Evolutionary conservation across 2,888 invertebrate species (phyloP).

Genomic region (Diarsia dahlii): DNA sequence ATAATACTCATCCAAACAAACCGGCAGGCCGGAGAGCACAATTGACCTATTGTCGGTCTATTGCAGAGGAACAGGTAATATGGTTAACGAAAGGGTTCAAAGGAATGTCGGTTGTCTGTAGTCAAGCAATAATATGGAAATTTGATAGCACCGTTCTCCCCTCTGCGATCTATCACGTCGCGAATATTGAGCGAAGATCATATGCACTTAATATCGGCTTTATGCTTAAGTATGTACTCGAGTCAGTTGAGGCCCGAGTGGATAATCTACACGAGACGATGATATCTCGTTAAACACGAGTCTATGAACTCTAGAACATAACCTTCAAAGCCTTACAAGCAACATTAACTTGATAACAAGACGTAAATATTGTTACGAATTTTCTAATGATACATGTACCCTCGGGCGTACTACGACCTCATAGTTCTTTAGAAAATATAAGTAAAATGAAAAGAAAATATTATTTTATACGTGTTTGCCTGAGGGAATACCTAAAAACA

Average conservation of each 20-base stretch:
- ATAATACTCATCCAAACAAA: too few species aligned
- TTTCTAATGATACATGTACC: conserved; percentile 31
- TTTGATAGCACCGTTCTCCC: conserved; percentile 8
- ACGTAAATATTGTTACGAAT: conserved; percentile 22
- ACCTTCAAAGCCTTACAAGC: not conserved
- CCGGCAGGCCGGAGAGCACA: not conserved
- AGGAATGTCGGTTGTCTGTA: conserved; percentile 12
- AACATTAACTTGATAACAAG: not conserved
- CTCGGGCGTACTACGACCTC: conserved; percentile 23
- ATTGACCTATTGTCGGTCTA: not conserved
- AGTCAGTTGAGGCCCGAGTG: not conserved
- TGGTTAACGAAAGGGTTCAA: not conserved
- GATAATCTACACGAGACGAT: conserved; percentile 10
- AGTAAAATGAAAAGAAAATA: conserved; percentile 33
- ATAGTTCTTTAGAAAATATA: conserved; percentile 3
- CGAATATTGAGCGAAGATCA: conserved; percentile 25
- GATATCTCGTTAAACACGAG: conserved; percentile 1
- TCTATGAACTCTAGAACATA: conserved; percentile 3
- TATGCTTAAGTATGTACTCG: not conserved
- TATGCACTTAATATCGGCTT: conserved; percentile 15
- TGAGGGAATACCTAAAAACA: conserved; percentile 32
- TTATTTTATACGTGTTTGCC: conserved; percentile 23
- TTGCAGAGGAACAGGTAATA: not conserved
- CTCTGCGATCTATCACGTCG: conserved; percentile 17
- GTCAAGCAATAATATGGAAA: conserved; percentile 42